These are phyloP conservation scores for Eutrigla gurnardus DNA, from an alignment of 2,797 vertebrate species.

Conservation along the genomic window DNA sequence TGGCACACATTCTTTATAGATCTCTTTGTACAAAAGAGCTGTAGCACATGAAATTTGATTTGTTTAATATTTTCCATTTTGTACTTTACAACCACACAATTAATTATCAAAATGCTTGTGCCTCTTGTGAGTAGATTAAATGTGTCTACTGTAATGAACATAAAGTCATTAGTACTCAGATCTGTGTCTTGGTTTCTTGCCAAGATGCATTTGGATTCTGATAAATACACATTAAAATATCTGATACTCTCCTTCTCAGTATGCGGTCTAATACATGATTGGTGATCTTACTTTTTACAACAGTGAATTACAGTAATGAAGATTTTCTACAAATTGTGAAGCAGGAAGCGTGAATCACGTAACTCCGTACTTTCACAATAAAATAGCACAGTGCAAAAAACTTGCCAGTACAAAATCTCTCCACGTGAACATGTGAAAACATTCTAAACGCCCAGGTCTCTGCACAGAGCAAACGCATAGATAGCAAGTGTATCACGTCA, in stretches of 20 bases:
- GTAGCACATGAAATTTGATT: constrained; percentile 37
- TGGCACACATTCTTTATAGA: constrained; percentile 18
- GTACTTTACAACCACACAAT: constrained; percentile 50
- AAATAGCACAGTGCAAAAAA: background rate
- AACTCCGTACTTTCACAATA: background rate
- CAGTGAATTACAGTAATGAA: constrained; percentile 5
- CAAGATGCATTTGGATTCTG: constrained; percentile 35
- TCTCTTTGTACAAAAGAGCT: constrained; percentile 25
- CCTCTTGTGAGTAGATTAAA: constrained; percentile 55
- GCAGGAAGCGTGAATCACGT: background rate
- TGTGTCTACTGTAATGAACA: constrained; percentile 56
- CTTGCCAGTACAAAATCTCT: too few relatives aligned
- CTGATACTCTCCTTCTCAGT: background rate
- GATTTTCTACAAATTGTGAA: background rate
- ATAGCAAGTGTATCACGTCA: too few relatives aligned
- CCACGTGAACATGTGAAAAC: too few relatives aligned
- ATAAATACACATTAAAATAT: constrained; percentile 26
- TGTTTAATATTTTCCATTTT: constrained; percentile 55
- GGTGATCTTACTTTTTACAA: constrained; percentile 8
- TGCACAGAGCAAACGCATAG: too few relatives aligned
- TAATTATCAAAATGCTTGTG: constrained; percentile 60
- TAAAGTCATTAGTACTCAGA: constrained; percentile 52
- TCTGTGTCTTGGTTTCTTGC: constrained; percentile 34
- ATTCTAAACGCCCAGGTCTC: too few relatives aligned
- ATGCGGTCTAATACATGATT: constrained; percentile 9